These are phyloP conservation scores for Xiphorhynchus elegans DNA, from an alignment of 2,113 vertebrate species.

Conservation along the genomic window DNA sequence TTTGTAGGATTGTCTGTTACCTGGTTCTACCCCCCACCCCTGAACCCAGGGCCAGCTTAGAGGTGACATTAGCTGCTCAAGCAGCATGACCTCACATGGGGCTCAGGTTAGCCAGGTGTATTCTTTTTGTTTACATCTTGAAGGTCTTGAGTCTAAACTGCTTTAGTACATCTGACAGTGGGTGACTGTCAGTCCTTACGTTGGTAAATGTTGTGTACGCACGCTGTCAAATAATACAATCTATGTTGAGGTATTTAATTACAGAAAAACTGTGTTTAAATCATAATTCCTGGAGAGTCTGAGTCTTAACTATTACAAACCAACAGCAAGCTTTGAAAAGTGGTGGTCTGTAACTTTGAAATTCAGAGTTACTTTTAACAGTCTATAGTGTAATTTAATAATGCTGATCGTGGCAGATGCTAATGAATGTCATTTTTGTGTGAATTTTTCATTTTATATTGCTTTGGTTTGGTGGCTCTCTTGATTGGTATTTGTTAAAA, in stretches of 20 bases:
- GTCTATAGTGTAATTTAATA: neutral
- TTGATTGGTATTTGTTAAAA: neutral
- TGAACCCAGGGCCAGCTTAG: neutral
- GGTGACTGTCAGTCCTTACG: fast-evolving
- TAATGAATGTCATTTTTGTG: neutral
- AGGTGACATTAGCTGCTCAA: neutral
- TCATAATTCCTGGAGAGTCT: neutral
- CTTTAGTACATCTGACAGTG: fast-evolving
- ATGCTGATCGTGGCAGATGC: neutral
- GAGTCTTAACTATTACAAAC: neutral
- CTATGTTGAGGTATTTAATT: neutral
- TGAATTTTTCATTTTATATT: neutral
- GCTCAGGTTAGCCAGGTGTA: neutral
- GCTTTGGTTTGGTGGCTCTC: neutral
- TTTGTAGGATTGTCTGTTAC: neutral
- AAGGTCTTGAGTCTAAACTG: neutral
- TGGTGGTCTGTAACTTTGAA: neutral
- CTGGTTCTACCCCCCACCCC: neutral
- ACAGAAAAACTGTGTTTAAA: neutral
- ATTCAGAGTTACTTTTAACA: neutral
- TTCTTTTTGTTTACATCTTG: neutral
- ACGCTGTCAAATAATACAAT: neutral
- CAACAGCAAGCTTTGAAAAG: neutral
- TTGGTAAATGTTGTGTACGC: neutral
- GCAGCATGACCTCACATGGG: neutral